A percentile compares a stretch with the other conserved stretches of the same genome.
Conservation (phyloP, 2,888 invertebrate genomes). For the Gryllus longicercus region DNA sequence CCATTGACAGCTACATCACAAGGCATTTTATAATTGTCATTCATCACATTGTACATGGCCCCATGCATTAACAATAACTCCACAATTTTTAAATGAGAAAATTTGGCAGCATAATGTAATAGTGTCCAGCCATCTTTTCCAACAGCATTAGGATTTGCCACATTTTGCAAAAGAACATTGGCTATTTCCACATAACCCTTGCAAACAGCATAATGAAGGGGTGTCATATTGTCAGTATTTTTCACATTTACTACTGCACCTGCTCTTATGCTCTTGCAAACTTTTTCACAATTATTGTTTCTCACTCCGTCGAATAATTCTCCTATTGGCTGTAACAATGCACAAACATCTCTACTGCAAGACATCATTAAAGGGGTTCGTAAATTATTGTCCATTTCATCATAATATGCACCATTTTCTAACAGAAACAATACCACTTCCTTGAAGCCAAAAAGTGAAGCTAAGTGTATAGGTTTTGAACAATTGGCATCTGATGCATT, state of each 20-base stretch:
- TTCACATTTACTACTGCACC: background rate
- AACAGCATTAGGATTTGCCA: slow-evolving; percentile 34
- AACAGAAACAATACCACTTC: slow-evolving; percentile 20
- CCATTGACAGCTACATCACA: background rate
- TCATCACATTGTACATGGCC: background rate
- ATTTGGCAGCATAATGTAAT: background rate
- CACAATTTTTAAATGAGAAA: background rate
- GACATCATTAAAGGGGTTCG: no score
- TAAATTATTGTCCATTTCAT: slow-evolving; percentile 23
- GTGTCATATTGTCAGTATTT: slow-evolving; percentile 37
- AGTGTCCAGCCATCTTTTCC: background rate
- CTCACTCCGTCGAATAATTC: slow-evolving; percentile 32
- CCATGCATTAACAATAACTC: background rate
- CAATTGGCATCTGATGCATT: slow-evolving; percentile 25
- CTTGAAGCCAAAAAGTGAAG: slow-evolving; percentile 26
- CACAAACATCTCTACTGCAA: no score
- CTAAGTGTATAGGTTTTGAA: slow-evolving; percentile 33
- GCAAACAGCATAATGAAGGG: slow-evolving; percentile 41
- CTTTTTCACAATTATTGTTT: background rate
- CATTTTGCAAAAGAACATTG: slow-evolving; percentile 33
- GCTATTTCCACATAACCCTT: slow-evolving; percentile 39
- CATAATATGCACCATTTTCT: slow-evolving; percentile 28
- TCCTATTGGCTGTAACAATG: background rate
- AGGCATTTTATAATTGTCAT: background rate
- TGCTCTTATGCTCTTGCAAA: background rate